Base-by-base conservation (phyloP, 92 coral and sea anemone species). In the Actinernus sp. region DNA sequence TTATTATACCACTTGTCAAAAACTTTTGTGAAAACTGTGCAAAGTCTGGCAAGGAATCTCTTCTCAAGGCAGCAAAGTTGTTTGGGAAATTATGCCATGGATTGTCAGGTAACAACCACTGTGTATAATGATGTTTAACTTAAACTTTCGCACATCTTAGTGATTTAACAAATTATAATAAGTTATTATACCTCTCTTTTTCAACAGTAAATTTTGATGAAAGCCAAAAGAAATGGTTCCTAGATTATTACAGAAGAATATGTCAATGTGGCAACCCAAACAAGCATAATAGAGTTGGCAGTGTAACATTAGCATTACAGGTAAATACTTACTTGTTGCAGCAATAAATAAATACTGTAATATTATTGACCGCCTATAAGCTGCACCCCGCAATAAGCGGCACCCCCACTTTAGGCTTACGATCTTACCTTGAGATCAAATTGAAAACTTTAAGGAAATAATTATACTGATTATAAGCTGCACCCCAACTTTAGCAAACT, bases 11-110 rank as follows among this genome's bases (percentile, higher is more conserved):
- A 10, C 60, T 94, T 79, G 97, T 94, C 26, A 85, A 85, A 23
- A 91, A 76, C 57, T 91, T 94, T 69, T 94, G 98, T 80, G 98
- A 94, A 49, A 76, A 80, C 60, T 49, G 83, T 18, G 61, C 71
- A 24, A 87, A 76, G 45, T 76, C 76, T 10, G 82, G 79, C 29
- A 58, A 80, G 47, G 90, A 84, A 33, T 73, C 97, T 26, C 79
- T 94, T 7, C 72, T 81, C 54, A 84, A 86, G 55, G 92, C 87
- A 19, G 84, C 98, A 25, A 89, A 68, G 63, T 55, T 94, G 54
- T 91, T 94, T 74, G 98, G 98, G 45, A 94, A 94, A 68, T 77
- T 94, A 25, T 91, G 97, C 33, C 90, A 94, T 79, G 98, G 98
- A 10, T 63, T 94, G 31, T 87, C 88, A 83, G 97, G 98, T 94